Evolutionary conservation across 2,113 vertebrate species (phyloP).

Genomic region (Meriones unguiculatus): DNA sequence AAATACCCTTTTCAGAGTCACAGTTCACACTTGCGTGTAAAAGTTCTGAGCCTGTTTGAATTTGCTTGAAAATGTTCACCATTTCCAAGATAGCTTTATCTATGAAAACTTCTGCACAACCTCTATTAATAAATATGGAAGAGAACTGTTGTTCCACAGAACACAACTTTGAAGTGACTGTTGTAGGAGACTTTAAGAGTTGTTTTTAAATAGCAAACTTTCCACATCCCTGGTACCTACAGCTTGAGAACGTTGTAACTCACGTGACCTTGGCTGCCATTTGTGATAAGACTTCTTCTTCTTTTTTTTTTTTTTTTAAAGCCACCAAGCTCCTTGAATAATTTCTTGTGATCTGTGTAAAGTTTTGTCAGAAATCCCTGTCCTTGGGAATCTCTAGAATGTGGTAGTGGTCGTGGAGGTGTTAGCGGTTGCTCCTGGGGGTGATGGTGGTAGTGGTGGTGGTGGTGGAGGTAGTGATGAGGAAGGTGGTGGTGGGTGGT

Average conservation of each 20-base stretch:
- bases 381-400: background rate
- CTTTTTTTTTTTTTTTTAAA: background rate
- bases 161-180: background rate
- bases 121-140: background rate
- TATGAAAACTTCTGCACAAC: background rate
- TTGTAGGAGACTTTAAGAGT: background rate
- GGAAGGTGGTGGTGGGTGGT: background rate
- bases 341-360: background rate
- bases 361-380: background rate
- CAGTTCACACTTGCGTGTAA: background rate
- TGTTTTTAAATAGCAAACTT: constrained; percentile 24
- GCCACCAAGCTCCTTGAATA: background rate
- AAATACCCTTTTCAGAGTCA: background rate
- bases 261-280: background rate
- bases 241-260: background rate
- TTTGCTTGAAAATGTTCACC: constrained; percentile 10
- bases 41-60: constrained; percentile 18
- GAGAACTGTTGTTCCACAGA: constrained; percentile 12
- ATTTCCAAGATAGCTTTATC: constrained; percentile 20
- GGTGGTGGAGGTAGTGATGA: background rate
- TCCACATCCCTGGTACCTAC: background rate
- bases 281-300: background rate
- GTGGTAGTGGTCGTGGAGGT: background rate
- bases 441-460: background rate
- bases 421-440: background rate